Base-by-base conservation (phyloP, 2,888 invertebrate genomes). In the Pseudococcus viburni region DNA sequence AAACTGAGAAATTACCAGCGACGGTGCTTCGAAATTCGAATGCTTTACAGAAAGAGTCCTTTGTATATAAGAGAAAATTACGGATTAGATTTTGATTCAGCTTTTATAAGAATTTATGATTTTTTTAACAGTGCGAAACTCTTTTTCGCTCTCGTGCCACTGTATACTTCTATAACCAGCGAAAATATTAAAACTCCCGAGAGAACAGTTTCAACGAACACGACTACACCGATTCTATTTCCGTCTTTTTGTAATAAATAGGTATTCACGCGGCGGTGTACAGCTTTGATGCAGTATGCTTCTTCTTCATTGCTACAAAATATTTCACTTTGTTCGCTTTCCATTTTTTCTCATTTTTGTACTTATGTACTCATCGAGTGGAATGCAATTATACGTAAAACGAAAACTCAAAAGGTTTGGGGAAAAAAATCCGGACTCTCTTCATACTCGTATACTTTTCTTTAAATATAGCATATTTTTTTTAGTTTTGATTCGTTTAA, bases 321-420 rank as follows among this genome's bases (percentile, higher is more conserved):
- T 46, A 83, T 83, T 83, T 83, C 80, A 83, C 73, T 73, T 73
- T 73, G 73, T 73, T 83, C 19, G 46, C 19, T 42, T 83, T 64
- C 12, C 22, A 7, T 64, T 17, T 73, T 46, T 46, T 19, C 8
- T 46, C 80, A 83, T 77, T 83, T 42, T 83, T 33, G 46, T 46
- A 83, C 46, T 83, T 83, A 83, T 80, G 26, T 42, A 42, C 42
- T 83, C 46, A 83, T 33, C 80, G 19, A 46, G 80, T 19, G 80
- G 42, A 83, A 83, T 83, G 46, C 46, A 83, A 83, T 83, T 83
- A 83, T 83, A 46, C 80, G 80, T 83, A 46, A 73, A 83, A 83
- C 80, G 80, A 19, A 83, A 83, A 46, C 39, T 39, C 17, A 46
- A 46, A 83, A 46, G 42, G 46, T 46, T 83, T 46, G 19, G 19